phyloP scores from a whole-genome alignment of 92 coral and sea anemone genomes.

The Metridium senile region DNA sequence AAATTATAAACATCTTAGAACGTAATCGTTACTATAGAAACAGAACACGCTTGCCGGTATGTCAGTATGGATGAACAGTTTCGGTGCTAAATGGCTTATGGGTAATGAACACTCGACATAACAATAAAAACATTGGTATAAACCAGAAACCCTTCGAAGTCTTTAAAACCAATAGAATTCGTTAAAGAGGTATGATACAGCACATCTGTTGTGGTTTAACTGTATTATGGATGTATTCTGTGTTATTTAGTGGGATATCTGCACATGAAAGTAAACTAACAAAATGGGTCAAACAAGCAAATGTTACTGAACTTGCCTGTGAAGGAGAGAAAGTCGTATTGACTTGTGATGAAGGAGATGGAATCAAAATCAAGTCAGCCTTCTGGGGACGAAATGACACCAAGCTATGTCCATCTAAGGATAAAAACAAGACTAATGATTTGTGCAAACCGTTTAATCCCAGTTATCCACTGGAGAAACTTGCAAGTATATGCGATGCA shows the following conservation, averaged over 20 bases:
- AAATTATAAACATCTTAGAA: neutral
- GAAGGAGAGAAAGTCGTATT: slow-evolving; percentile 55
- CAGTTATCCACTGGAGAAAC: slow-evolving; percentile 62
- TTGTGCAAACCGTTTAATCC: slow-evolving; percentile 65
- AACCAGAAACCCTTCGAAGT: neutral
- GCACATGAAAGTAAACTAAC: slow-evolving; percentile 71
- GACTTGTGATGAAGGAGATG: slow-evolving; percentile 68
- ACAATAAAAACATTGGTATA: neutral
- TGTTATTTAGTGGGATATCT: neutral
- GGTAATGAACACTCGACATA: neutral
- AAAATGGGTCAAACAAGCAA: slow-evolving; percentile 58
- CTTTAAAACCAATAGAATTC: too few species aligned
- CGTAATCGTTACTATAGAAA: slow-evolving; percentile 8
- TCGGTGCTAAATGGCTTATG: neutral
- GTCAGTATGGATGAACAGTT: slow-evolving; percentile 6
- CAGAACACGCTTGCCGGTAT: slow-evolving; percentile 7
- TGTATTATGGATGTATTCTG: neutral
- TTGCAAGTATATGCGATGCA: slow-evolving; percentile 64
- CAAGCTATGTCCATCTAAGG: slow-evolving; percentile 56
- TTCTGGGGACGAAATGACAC: slow-evolving; percentile 96
- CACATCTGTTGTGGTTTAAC: neutral
- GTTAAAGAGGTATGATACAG: neutral
- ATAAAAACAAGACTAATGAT: slow-evolving; percentile 43
- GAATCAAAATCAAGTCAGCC: slow-evolving; percentile 82
- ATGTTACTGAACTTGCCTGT: slow-evolving; percentile 69